Base-by-base conservation (phyloP, 2,113 vertebrate species). In the Ranitomeya variabilis region DNA sequence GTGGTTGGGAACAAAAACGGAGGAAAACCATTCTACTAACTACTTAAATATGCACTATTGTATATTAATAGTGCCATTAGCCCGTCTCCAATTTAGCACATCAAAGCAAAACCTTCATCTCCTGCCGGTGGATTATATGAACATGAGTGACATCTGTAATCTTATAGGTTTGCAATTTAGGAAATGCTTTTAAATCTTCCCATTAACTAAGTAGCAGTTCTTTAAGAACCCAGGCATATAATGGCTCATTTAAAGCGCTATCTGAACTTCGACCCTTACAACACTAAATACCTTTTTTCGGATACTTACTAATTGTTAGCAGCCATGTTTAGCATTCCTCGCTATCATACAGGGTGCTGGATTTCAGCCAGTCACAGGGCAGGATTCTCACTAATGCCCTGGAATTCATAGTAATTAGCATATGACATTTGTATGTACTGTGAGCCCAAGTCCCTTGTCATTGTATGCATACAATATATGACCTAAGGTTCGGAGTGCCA, bases 31-130 rank as follows among this genome's bases (percentile, higher is more conserved):
- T 90, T 94, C 73, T 67, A 78, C 73, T 84, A 57, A 95, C 95
- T 96, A 95, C 97, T 97, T 95, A 94, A 96, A 96, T 95, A 95
- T 93, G 93, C 95, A 94, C 94, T 94, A 96, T 97, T 97, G 97
- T 97, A 96, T 95, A 96, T 96, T 95, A 95, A 95, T 95, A 96
- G 95, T 95, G 96, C 96, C 96, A 97, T 97, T 97, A 98, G 96
- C 92, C 94, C 92, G 93, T 91, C 95, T 95, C 94, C 95, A 96
- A 94, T 96, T 95, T 93, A 95, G 95, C 96, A 97, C 97, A 97
- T 97, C 97, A 99, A 97, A 97, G 96, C 93, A 92, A 93, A 93
- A 91, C 85, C 94, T 95, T 95, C 95, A 94, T 94, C 93, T 93
- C 95, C 95, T 93, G 96, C 96, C 94, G 96, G 96, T 96, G 96